Base-by-base conservation (phyloP, 2,797 vertebrate genomes). In the Xiphophorus birchmanni region DNA sequence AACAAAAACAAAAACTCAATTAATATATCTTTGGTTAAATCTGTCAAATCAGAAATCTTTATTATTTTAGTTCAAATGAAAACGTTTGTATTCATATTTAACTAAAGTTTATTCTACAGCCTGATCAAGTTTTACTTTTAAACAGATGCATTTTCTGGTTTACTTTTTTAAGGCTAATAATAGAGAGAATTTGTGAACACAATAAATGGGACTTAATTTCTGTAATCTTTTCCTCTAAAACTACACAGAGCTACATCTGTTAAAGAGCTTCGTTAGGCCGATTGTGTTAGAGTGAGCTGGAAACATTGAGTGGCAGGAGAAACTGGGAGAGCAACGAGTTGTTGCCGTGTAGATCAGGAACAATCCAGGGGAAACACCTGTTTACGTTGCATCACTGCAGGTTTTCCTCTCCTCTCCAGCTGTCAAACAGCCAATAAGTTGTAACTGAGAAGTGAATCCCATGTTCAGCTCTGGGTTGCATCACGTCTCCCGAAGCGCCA, bases 401-500 rank as follows among this genome's bases (percentile, higher is more conserved):
- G 37, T 47, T 80, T 56, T 76, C 21, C 79, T 40, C 63, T 77
- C 48, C 29, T 65, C 65, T 69, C 42, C 15, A 15, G 40, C 37
- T 54, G 79, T 87, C 82, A 83, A 76, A 80, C 52, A 37, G 58
- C 2, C 72, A 84, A 84, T 81, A 81, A 75, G 76, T 32, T 60
- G 58, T 54, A 74, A 40, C 85, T 73, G 69, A 35, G 71, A 83
- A 77, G 74, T 75, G 76, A 74, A 56, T 26, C 75, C 75, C 73
- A 11, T 87, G 86, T 91, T 85, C 73, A 50, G 73, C 88, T 83
- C 29, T 0, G 76, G 82, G 78, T 58, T 82, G 21, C 26, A 58
- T 88, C 86, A 83, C 81, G 83, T 90, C 83, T 89, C 72, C 75
- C 75, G 26, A 77, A 80, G 76, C 26, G 11, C 73, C 0, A 17